Evolutionary conservation across 2,888 invertebrate species (phyloP).

Genomic region (Carabus problematicus): DNA sequence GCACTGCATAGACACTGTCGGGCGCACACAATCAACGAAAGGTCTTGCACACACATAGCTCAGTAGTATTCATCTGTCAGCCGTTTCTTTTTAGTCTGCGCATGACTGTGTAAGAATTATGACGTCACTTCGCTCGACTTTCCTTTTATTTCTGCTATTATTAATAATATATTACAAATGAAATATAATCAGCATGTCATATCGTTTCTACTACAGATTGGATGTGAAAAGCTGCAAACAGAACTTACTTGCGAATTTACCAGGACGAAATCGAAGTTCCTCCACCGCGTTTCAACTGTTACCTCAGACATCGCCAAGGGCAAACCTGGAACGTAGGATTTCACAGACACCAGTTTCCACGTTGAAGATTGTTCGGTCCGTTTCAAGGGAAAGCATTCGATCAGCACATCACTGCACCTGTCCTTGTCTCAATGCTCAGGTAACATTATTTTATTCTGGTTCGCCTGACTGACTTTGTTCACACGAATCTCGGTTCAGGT

Average conservation of each 20-base stretch:
- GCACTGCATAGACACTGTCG: too few species aligned
- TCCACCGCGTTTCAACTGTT: slow-evolving; percentile 72
- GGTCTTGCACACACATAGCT: too few species aligned
- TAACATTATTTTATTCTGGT: slow-evolving; percentile 45
- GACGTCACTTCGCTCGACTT: too few species aligned
- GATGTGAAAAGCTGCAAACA: slow-evolving; percentile 61
- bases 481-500: too few species aligned
- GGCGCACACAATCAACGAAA: too few species aligned
- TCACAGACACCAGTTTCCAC: slow-evolving; percentile 81
- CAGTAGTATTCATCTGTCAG: too few species aligned
- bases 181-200: too few species aligned
- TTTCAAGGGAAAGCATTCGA: slow-evolving; percentile 82
- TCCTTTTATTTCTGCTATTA: too few species aligned
- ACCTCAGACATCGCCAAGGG: slow-evolving; percentile 67
- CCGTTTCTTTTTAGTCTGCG: too few species aligned
- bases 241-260: slow-evolving; percentile 57
- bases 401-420: slow-evolving; percentile 74
- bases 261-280: slow-evolving; percentile 66
- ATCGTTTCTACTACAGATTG: slow-evolving; percentile 52
- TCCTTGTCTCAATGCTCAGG: slow-evolving; percentile 63
- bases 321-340: slow-evolving; percentile 73
- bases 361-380: slow-evolving; percentile 81
- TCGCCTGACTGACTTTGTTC: too few species aligned
- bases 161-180: too few species aligned
- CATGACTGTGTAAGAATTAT: too few species aligned